Evolutionary conservation across 2,113 vertebrate genomes (phyloP).

Genomic region (Bufo bufo): DNA sequence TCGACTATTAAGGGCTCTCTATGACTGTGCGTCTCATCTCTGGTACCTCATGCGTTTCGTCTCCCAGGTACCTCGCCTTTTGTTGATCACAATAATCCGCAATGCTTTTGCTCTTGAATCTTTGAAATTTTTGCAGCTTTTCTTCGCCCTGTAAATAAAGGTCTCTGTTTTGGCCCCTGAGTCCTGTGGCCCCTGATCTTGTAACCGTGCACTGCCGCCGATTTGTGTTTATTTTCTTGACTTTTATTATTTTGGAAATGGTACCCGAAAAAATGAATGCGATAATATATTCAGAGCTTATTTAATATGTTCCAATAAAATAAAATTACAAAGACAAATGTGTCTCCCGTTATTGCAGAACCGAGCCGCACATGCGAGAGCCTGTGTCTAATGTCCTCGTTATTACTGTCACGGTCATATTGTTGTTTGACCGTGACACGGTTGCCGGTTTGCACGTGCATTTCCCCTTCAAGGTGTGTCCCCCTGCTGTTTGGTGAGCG

Average conservation of each 20-base stretch:
- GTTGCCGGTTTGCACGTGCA: no score
- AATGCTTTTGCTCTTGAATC: conserved; percentile 23
- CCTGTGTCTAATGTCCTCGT: no score
- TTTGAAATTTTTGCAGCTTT: neutral
- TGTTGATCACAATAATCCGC: neutral
- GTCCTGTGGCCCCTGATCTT: neutral
- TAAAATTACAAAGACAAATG: neutral
- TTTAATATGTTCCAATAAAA: conserved; percentile 52
- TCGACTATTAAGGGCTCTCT: neutral
- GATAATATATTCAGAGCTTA: conserved; percentile 56
- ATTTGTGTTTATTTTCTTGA: conserved; percentile 38
- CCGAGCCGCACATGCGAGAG: no score
- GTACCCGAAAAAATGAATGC: conserved; percentile 51
- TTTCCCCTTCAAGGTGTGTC: no score
- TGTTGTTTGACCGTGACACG: no score
- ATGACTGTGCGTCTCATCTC: neutral
- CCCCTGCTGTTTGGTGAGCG: no score
- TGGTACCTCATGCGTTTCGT: no score
- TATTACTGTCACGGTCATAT: no score
- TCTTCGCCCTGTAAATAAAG: conserved; percentile 37
- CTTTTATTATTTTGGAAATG: conserved; percentile 47
- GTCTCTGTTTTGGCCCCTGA: neutral
- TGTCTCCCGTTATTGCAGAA: neutral
- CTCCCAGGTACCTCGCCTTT: neutral
- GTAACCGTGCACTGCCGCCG: conserved; percentile 51